A percentile compares a stretch with the other conserved stretches of the same genome.
phyloP scores from a whole-genome alignment of 2,113 vertebrate species.

The Periophthalmus modestus region DNA sequence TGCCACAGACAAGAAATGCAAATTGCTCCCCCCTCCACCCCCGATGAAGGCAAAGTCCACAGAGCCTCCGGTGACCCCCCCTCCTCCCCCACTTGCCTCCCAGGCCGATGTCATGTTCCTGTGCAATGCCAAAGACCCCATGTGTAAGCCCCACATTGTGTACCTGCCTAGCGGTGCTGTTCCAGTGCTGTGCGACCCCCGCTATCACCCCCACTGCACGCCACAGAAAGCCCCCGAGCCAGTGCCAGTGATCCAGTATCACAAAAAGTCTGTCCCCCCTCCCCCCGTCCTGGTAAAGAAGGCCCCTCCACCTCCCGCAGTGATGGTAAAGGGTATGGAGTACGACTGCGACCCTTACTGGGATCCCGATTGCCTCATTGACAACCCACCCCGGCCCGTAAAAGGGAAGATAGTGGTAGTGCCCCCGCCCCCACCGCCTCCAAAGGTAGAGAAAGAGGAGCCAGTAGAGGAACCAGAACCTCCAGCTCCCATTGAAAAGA shows the following conservation, averaged over 20 bases:
- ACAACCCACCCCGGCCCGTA: conserved; percentile 68
- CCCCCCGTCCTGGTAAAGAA: conserved; percentile 57
- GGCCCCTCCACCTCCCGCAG: conserved; percentile 42
- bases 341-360: conserved; percentile 82
- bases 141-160: conserved; percentile 81
- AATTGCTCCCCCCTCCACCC: conserved; percentile 45
- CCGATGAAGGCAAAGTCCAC: conserved; percentile 61
- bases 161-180: conserved; percentile 75
- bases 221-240: conserved; percentile 60
- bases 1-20: conserved; percentile 74
- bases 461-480: conserved; percentile 50
- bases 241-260: conserved; percentile 17
- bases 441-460: conserved; percentile 59
- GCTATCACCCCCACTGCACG: conserved; percentile 75
- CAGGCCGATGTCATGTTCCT: conserved; percentile 76
- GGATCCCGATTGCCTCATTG: conserved; percentile 81
- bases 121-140: conserved; percentile 78
- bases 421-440: conserved; percentile 46
- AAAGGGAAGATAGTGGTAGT: conserved; percentile 61
- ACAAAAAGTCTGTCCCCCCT: conserved; percentile 46
- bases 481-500: conserved; percentile 60
- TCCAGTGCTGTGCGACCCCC: conserved; percentile 79
- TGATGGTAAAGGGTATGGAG: conserved; percentile 75
- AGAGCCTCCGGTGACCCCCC: conserved; percentile 20
- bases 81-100: conserved; percentile 53